Evolutionary conservation across 1,140 invertebrate species (phyloP).

Genomic region (Triops cancriformis): DNA sequence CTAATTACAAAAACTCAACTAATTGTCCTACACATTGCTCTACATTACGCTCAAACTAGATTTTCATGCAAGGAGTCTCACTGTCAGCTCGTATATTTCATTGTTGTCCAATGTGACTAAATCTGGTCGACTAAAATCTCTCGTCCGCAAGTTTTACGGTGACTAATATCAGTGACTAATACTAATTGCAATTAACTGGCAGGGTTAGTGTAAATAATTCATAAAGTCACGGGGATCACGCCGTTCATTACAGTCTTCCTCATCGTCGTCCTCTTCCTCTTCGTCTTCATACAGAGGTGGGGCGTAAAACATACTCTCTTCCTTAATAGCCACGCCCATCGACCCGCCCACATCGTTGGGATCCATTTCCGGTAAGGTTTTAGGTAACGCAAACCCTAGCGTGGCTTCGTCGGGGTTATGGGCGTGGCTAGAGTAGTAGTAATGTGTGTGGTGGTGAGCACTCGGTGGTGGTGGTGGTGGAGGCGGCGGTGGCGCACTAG

Average conservation of each 20-base stretch:
- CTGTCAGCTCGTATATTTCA: no score
- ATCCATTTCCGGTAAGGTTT: slow-evolving; percentile 1
- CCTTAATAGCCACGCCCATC: not conserved
- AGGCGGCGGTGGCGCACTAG: not conserved
- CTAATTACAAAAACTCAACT: not conserved
- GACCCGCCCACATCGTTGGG: not conserved
- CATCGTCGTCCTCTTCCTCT: not conserved
- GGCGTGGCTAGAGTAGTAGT: not conserved
- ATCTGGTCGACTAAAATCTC: no score
- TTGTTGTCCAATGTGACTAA: no score
- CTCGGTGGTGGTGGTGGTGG: not conserved
- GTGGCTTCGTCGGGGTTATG: not conserved
- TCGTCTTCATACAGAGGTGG: not conserved
- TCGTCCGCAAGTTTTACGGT: no score
- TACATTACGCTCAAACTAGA: no score
- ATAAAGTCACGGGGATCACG: not conserved
- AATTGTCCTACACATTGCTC: no score
- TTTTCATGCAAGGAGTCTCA: no score
- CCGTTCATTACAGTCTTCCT: not conserved
- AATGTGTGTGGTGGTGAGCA: not conserved
- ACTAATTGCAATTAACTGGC: not conserved
- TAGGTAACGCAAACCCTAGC: not conserved
- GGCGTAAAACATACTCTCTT: not conserved
- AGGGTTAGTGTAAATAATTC: not conserved
- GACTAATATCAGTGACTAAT: not conserved